Conservation (phyloP, 1,140 invertebrate genomes). For the Drosophila rufa region DNA sequence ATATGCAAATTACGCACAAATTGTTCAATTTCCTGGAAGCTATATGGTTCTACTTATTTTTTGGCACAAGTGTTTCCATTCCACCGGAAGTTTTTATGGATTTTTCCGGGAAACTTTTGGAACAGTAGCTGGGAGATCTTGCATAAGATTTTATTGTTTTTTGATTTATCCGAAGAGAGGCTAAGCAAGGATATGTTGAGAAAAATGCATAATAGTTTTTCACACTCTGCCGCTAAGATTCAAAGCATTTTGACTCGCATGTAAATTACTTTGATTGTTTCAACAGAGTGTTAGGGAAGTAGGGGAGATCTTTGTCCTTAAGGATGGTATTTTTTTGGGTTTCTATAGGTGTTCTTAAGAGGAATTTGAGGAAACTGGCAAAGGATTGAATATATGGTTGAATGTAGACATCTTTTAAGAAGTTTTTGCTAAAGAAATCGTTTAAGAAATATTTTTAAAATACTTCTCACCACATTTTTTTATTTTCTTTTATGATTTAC, state of each 20-base stretch:
- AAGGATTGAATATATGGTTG: conserved; percentile 9
- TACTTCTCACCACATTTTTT: not conserved
- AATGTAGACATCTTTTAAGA: not conserved
- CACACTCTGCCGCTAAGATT: conserved; percentile 79
- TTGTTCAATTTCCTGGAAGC: conserved; percentile 78
- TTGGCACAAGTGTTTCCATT: conserved; percentile 60
- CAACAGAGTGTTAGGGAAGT: conserved; percentile 33
- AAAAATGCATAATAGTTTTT: conserved; percentile 69
- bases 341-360: conserved; percentile 47
- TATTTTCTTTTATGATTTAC: not conserved
- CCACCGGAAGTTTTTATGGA: conserved; percentile 72
- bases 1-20: conserved; percentile 79
- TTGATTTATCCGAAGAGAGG: conserved; percentile 51
- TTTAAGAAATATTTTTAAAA: not conserved
- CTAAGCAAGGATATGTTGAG: conserved; percentile 20
- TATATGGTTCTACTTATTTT: conserved; percentile 35
- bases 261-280: conserved; percentile 65
- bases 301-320: conserved; percentile 37
- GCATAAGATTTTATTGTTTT: conserved; percentile 70
- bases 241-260: conserved; percentile 57
- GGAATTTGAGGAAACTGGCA: conserved; percentile 38
- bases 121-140: conserved; percentile 68
- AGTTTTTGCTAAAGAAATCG: not conserved
- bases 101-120: conserved; percentile 57
- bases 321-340: conserved; percentile 19